Base-by-base conservation (phyloP, 2,888 invertebrate species). In the Torymus tubicola region DNA sequence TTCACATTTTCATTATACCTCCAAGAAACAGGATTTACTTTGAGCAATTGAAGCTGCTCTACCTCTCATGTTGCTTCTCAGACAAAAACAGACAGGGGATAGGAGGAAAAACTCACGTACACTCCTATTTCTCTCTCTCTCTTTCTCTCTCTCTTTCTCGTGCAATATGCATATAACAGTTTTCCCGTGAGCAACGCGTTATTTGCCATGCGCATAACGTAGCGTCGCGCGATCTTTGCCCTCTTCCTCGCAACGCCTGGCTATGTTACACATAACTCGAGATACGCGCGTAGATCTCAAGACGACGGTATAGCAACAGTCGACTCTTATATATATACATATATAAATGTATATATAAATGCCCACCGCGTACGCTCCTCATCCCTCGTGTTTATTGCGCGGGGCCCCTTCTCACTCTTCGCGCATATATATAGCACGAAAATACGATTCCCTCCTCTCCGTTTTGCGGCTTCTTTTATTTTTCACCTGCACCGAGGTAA, bases 171-270 rank as follows among this genome's bases (percentile, higher is more conserved):
- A 31, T 31, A 70, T 16, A 70, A 18, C 31, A 72, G 31, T 31
- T 31, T 31, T 74, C 58, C 16, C 14, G 5, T 53, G 31, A 21
- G 12, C 60, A 57, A 18, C n/a, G n/a, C 16, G 24, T 70, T 70
- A 64, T 78, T 71, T 71, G 52, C 13, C 71, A 65, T 71, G 50
- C 65, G 57, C 70, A 69, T 76, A 76, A 63, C n/a, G 58, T 16
- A 75, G 55, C 14, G 18, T 5, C 53, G 53, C 14, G 14, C 14
- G 61, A 24, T 53, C 16, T 24, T 55, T 52, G 10, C 63, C 4
- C 31, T 8, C 31, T 8, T 0, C 24, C 31, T 16, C 16, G 68
- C 0, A n/a, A 14, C 0, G 4, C n/a, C 13, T 12, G 13, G 42
- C 11, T 14, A 16, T 31, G 31, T n/a, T 21, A 16, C 42, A 42